phyloP scores from a whole-genome alignment of 2,113 vertebrate species.

The Willisornis vidua region DNA sequence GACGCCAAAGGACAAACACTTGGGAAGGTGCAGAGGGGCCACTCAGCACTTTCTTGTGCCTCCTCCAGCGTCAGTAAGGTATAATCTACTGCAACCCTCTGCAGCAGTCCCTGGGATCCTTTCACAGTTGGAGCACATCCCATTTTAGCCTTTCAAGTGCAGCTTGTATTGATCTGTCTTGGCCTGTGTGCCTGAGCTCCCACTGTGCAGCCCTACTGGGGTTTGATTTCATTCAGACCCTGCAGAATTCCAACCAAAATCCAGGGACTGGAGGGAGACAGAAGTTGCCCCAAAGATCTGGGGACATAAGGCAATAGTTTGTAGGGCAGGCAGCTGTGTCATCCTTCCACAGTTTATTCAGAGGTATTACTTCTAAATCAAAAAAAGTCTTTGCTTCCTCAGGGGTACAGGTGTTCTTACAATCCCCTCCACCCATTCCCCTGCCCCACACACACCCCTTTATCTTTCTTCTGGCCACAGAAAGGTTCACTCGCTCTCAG shows the following conservation, averaged over 20 bases:
- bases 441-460: neutral
- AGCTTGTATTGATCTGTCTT: neutral
- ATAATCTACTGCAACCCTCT: neutral
- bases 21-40: neutral
- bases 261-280: neutral
- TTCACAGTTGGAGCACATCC: slow-evolving; percentile 1
- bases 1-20: neutral
- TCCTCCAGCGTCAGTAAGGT: neutral
- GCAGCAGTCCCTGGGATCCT: neutral
- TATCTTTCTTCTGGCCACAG: neutral
- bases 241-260: neutral
- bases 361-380: neutral
- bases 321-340: neutral
- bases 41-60: neutral
- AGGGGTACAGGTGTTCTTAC: neutral
- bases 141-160: neutral
- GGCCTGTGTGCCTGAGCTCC: neutral
- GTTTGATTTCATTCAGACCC: neutral
- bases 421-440: neutral
- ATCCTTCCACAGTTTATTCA: neutral
- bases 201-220: neutral
- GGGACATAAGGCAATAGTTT: neutral
- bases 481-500: neutral
- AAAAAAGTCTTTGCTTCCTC: neutral
- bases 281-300: neutral